A percentile compares a stretch with the other conserved stretches of the same genome.
phyloP scores from a whole-genome alignment of 2,888 invertebrate genomes.

The Plagodis dolabraria region DNA sequence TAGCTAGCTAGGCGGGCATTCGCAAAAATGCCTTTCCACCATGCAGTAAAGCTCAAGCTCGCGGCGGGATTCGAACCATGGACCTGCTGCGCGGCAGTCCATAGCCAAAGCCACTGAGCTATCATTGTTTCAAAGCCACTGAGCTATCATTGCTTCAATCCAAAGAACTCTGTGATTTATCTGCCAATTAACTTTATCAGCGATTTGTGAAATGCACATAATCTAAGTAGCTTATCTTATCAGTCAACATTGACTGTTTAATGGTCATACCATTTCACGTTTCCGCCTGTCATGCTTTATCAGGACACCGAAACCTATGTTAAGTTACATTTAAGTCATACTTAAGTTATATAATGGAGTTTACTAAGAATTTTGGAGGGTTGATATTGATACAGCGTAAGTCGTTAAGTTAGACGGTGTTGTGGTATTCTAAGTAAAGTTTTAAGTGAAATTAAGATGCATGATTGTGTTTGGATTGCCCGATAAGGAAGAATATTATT shows the following conservation, averaged over 20 bases:
- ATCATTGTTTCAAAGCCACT: too few relatives aligned
- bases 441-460: background rate
- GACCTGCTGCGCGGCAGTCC: too few relatives aligned
- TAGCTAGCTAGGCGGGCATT: too few relatives aligned
- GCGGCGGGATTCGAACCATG: too few relatives aligned
- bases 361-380: slow-evolving; percentile 16
- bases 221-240: slow-evolving; percentile 28
- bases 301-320: slow-evolving; percentile 25
- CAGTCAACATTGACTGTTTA: slow-evolving; percentile 21
- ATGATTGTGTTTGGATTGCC: too few relatives aligned
- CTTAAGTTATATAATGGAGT: slow-evolving; percentile 21
- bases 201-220: slow-evolving; percentile 8
- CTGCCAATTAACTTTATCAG: slow-evolving; percentile 6
- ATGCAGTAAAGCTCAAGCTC: too few relatives aligned
- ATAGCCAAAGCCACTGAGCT: too few relatives aligned
- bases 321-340: slow-evolving; percentile 24
- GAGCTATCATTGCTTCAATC: too few relatives aligned
- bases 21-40: too few relatives aligned
- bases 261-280: slow-evolving; percentile 27
- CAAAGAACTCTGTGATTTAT: background rate
- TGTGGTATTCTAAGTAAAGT: background rate
- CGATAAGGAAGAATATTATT: too few relatives aligned
- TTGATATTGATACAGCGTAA: slow-evolving; percentile 13
- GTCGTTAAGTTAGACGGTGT: slow-evolving; percentile 7
- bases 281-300: slow-evolving; percentile 28